Evolutionary conservation across 2,888 invertebrate genomes (phyloP), one percentile per base, ranked within the genome.

Genomic region (Himalopsyche kuldschensis): DNA sequence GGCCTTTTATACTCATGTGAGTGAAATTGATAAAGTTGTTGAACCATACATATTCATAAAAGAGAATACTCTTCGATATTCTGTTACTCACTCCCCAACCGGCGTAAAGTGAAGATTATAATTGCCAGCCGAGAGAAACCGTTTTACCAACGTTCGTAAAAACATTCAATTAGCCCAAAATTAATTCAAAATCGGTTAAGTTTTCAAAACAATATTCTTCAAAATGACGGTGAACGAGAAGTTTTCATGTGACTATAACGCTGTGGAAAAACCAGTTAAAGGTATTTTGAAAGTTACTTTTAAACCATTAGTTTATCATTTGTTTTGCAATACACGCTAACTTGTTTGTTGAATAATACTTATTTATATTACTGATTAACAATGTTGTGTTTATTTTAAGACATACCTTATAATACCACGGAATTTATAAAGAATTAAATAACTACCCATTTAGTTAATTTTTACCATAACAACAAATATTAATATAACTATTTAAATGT

Each of bases 211-310:
- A 41, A 41, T 41, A 5, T 41, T 15, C 2, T 41, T 15, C 24
- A 75, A 75, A 35, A 75, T 75, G 75, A 75, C 75, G n/a, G 75
- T 75, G 11, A 75, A 75, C 75, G 75, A 75, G 35, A 75, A 75
- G 31, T 31, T 75, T 75, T 32, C 31, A 75, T 75, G 35, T 35
- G 75, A 75, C 35, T 75, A 75, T 27, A 4, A 8, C 30, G 1
- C 75, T 10, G 75, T 75, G 75, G 75, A 75, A 75, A 31, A 75
- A 75, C 31, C 35, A 35, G 35, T 32, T 32, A 75, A 75, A 75
- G 31, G 75, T 75, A 35, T 32, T 31, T 75, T 31, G 75, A 75
- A 32, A 55, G 55, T 55, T 55, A 55, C n/a, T 41, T 41, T 41
- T 41, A 41, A n/a, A 41, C 41, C 4, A 41, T 41, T 48, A 48